Evolutionary conservation across 2,797 vertebrate species (phyloP).

Genomic region (Eptatretus atami): DNA sequence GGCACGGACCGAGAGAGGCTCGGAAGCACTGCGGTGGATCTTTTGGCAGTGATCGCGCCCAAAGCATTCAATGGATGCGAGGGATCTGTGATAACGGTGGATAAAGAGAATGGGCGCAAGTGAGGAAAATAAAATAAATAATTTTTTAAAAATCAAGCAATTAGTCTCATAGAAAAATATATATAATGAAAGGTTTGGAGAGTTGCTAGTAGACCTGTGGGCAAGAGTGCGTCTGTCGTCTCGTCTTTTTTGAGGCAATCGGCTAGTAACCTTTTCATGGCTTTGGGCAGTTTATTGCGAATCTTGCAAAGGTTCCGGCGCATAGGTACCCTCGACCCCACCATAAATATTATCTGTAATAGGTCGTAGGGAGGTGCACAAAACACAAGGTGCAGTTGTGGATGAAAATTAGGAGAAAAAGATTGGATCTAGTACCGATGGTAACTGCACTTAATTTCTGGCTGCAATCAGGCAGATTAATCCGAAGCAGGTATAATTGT

Average conservation of each 20-base stretch:
- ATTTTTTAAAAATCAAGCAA: constrained; percentile 6
- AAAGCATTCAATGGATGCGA: constrained; percentile 90
- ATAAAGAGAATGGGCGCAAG: background rate
- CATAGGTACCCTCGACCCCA: constrained; percentile 75
- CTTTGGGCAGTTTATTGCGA: constrained; percentile 94
- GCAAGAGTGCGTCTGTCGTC: constrained; percentile 82
- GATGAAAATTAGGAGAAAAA: constrained; percentile 3
- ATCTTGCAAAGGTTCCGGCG: constrained; percentile 89
- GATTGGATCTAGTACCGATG: background rate
- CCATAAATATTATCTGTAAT: constrained; percentile 86
- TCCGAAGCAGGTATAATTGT: background rate
- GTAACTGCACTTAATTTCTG: background rate
- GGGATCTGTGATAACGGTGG: constrained; percentile 27
- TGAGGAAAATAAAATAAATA: background rate
- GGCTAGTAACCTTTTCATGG: constrained; percentile 95
- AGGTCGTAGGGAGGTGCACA: background rate
- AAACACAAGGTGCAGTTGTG: background rate
- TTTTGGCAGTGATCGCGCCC: constrained; percentile 94
- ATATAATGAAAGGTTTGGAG: too few species aligned
- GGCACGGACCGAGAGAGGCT: constrained; percentile 66
- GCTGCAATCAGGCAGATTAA: background rate
- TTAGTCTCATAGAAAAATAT: constrained; percentile 2
- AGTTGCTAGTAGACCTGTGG: constrained; percentile 38
- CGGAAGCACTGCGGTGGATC: constrained; percentile 99
- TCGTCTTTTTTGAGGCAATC: constrained; percentile 95